phyloP scores from a whole-genome alignment of 2,888 invertebrate genomes.

The Acanthosoma haemorrhoidale region DNA sequence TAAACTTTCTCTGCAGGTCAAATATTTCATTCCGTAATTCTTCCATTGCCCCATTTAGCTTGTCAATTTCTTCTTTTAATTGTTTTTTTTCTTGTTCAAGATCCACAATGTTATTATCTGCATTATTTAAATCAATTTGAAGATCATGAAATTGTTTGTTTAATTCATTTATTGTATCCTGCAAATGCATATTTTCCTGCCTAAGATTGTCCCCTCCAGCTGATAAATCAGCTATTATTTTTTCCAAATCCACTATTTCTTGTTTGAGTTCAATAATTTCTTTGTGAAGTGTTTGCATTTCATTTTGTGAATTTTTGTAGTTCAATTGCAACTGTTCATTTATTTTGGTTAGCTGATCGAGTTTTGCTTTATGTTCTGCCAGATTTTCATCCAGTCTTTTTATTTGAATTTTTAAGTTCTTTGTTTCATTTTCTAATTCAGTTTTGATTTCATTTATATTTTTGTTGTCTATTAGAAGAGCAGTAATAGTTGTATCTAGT shows the following conservation, averaged over 20 bases:
- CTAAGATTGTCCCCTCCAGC: not conserved
- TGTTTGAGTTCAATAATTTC: not conserved
- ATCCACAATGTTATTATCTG: not conserved
- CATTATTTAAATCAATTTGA: not conserved
- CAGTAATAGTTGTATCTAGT: not conserved
- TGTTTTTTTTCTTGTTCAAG: slow-evolving; percentile 12
- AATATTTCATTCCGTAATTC: slow-evolving; percentile 12
- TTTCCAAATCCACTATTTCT: not conserved
- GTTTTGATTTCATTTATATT: slow-evolving; percentile 19
- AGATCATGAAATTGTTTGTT: not conserved
- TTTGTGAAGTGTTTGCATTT: not conserved
- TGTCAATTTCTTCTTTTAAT: slow-evolving; percentile 16
- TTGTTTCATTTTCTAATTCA: slow-evolving; percentile 26
- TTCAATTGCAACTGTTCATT: slow-evolving; percentile 13
- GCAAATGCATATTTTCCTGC: not conserved
- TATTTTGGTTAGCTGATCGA: not conserved
- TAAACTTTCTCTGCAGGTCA: not conserved
- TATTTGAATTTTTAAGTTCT: not conserved
- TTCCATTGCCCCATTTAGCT: not conserved
- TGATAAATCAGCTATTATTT: not conserved
- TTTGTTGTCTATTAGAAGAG: not conserved
- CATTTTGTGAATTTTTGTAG: slow-evolving; percentile 1
- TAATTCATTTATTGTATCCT: slow-evolving; percentile 14
- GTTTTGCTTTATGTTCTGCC: not conserved
- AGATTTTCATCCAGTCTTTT: not conserved